Evolutionary conservation across 2,888 invertebrate genomes (phyloP).

Genomic region (Cheilosia pagana): DNA sequence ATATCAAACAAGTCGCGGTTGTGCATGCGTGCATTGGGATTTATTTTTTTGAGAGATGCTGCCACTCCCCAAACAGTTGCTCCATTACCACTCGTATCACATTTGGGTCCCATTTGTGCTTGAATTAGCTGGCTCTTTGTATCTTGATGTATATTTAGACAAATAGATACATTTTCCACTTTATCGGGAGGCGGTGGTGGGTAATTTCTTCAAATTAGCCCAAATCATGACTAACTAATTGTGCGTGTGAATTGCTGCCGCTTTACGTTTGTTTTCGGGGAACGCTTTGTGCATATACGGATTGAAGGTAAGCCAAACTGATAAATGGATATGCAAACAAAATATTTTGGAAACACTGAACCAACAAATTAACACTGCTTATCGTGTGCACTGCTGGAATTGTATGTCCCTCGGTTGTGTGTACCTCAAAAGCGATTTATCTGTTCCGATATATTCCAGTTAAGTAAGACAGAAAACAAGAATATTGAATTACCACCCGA

Average conservation of each 20-base stretch:
- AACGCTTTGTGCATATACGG: background rate
- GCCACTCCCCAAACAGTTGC: slow-evolving; percentile 22
- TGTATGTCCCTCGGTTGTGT: background rate
- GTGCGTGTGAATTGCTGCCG: slow-evolving; percentile 51
- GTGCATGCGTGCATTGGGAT: slow-evolving; percentile 4
- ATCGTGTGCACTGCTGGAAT: slow-evolving; percentile 5
- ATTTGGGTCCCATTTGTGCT: slow-evolving; percentile 51
- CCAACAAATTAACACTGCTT: slow-evolving; percentile 31
- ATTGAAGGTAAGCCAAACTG: background rate
- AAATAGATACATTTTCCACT: slow-evolving; percentile 31
- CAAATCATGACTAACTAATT: slow-evolving; percentile 61
- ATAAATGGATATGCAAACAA: background rate
- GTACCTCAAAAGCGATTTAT: slow-evolving; percentile 29
- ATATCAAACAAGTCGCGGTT: background rate
- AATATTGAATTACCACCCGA: slow-evolving; percentile 56
- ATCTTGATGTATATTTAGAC: slow-evolving; percentile 53
- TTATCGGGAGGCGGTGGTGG: background rate
- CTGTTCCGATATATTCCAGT: slow-evolving; percentile 28
- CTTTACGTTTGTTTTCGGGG: background rate
- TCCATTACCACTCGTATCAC: slow-evolving; percentile 26
- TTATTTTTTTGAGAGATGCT: slow-evolving; percentile 4
- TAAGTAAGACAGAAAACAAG: slow-evolving; percentile 56
- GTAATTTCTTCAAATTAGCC: slow-evolving; percentile 51
- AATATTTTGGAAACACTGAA: background rate
- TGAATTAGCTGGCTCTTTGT: slow-evolving; percentile 33